phyloP scores from a whole-genome alignment of 2,888 invertebrate genomes.

The Diploptera punctata region DNA sequence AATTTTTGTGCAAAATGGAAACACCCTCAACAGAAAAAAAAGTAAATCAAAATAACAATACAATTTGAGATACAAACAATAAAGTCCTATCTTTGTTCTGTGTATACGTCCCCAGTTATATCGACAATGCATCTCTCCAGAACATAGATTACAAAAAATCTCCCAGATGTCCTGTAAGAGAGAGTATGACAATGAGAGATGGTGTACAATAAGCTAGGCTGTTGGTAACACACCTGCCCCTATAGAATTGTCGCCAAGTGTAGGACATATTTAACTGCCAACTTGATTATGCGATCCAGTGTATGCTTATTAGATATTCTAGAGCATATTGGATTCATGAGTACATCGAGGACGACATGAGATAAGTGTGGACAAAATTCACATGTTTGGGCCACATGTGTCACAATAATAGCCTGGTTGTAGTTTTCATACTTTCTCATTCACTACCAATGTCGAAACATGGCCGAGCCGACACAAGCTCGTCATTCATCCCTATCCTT shows the following conservation, averaged over 20 bases:
- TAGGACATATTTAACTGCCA: conserved; percentile 6
- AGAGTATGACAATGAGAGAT: no score
- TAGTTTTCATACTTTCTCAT: no score
- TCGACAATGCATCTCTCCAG: no score
- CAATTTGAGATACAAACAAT: background rate
- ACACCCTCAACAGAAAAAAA: background rate
- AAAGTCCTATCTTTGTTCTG: background rate
- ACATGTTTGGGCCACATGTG: background rate
- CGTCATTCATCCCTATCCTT: no score
- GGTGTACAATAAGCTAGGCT: background rate
- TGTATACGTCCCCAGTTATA: conserved; percentile 2
- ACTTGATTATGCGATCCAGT: background rate
- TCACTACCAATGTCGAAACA: no score
- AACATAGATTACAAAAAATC: background rate
- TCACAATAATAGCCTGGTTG: no score
- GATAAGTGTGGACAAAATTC: background rate
- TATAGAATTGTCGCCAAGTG: conserved; percentile 14
- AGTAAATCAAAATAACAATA: background rate
- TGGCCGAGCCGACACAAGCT: no score
- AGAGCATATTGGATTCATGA: background rate
- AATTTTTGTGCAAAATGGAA: background rate
- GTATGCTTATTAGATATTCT: background rate
- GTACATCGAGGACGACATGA: no score
- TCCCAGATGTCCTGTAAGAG: conserved; percentile 9
- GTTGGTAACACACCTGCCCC: conserved; percentile 20